phyloP scores from a whole-genome alignment of 2,888 invertebrate genomes.

The Calephelis perditalis region DNA sequence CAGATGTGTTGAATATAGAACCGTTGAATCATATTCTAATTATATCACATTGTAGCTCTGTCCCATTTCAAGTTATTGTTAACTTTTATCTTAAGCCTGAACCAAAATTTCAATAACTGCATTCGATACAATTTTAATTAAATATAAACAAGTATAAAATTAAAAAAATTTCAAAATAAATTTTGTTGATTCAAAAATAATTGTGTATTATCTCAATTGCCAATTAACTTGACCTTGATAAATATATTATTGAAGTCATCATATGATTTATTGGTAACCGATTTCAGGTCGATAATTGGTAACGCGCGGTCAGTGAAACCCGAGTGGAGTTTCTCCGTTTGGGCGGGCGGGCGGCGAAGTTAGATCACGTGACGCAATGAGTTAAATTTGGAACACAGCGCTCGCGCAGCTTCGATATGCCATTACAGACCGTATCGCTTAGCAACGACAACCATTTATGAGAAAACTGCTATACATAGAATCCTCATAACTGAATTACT shows the following conservation, averaged over 20 bases:
- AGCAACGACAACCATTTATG: conserved; percentile 66
- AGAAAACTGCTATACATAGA: conserved; percentile 69
- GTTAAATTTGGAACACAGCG: conserved; percentile 71
- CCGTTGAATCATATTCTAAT: conserved; percentile 65
- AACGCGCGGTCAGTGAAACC: conserved; percentile 58
- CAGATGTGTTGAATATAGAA: conserved; percentile 56
- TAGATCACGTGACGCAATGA: conserved; percentile 64
- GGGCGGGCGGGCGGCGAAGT: conserved; percentile 72
- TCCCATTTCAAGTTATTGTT: conserved; percentile 47
- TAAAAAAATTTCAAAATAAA: too few species aligned
- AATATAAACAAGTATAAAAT: too few species aligned
- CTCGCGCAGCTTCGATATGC: conserved; percentile 41
- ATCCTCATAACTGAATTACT: conserved; percentile 36
- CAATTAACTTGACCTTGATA: conserved; percentile 24
- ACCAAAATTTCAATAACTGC: neutral
- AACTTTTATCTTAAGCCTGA: neutral
- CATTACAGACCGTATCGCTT: conserved; percentile 15
- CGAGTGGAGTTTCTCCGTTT: conserved; percentile 75
- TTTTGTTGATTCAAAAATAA: too few species aligned
- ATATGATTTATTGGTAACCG: conserved; percentile 7
- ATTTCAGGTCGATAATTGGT: conserved; percentile 26
- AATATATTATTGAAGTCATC: conserved; percentile 15
- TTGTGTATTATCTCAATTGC: neutral
- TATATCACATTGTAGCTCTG: conserved; percentile 58
- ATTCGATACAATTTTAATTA: too few species aligned